Conservation (phyloP, 37 sponge, comb jelly and placozoan genomes). For the Ianthella basta region DNA sequence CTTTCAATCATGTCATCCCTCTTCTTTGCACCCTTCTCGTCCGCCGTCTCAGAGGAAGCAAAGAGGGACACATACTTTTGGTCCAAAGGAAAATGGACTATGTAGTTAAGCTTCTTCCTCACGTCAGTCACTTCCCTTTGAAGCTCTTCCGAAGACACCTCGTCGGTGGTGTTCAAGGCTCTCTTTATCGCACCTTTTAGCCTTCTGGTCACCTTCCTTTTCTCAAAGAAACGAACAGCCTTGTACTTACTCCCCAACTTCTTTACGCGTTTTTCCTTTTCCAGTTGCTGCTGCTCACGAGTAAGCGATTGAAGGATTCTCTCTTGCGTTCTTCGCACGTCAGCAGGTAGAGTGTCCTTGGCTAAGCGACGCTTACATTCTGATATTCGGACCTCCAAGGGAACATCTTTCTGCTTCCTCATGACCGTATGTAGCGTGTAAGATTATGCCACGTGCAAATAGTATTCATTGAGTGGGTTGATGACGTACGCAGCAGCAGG, state of each 20-base stretch:
- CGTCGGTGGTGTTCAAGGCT: background rate
- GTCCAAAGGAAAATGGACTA: constrained; percentile 10
- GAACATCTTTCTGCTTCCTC: too few relatives aligned
- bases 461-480: too few relatives aligned
- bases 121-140: background rate
- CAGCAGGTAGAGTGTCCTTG: too few relatives aligned
- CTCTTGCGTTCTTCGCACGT: too few relatives aligned
- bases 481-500: too few relatives aligned
- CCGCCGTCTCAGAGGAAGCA: background rate
- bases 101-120: constrained; percentile 15
- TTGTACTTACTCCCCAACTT: constrained; percentile 6
- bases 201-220: background rate
- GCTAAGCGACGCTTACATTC: too few relatives aligned
- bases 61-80: constrained; percentile 18
- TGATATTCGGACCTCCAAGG: too few relatives aligned
- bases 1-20: background rate
- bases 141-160: background rate
- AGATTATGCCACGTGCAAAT: too few relatives aligned
- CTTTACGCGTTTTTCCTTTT: too few relatives aligned
- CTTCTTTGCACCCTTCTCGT: background rate
- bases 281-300: too few relatives aligned
- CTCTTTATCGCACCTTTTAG: background rate
- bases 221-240: constrained; percentile 19
- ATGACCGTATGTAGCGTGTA: too few relatives aligned
- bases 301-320: too few relatives aligned